phyloP scores from a whole-genome alignment of 1,140 invertebrate genomes.

The Plectus sambesii region DNA sequence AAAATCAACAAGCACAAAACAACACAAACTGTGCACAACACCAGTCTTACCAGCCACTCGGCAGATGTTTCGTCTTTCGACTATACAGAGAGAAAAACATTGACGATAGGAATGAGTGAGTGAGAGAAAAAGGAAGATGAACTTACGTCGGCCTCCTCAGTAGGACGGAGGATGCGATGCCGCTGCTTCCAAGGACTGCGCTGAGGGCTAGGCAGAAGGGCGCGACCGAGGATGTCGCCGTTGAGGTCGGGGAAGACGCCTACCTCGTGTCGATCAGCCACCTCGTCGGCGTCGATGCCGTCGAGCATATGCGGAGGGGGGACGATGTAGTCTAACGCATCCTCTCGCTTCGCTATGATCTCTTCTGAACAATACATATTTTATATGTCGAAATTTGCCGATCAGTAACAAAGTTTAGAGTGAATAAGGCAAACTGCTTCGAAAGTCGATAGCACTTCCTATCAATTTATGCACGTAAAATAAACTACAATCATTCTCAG shows the following conservation, averaged over 20 bases:
- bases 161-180: slow-evolving; percentile 17
- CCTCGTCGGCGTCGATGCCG: slow-evolving; percentile 12
- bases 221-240: slow-evolving; percentile 14
- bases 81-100: too few relatives aligned
- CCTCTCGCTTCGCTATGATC: slow-evolving; percentile 63
- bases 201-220: slow-evolving; percentile 15
- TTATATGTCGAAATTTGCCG: slow-evolving; percentile 58
- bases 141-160: slow-evolving; percentile 15
- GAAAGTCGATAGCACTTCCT: too few relatives aligned
- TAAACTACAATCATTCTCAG: slow-evolving; percentile 11
- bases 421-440: too few relatives aligned
- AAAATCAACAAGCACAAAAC: too few relatives aligned
- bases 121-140: too few relatives aligned
- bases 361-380: slow-evolving; percentile 63
- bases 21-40: too few relatives aligned
- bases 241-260: slow-evolving; percentile 21
- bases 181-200: slow-evolving; percentile 34
- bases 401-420: too few relatives aligned
- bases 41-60: too few relatives aligned
- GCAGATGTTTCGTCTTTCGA: too few relatives aligned
- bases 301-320: slow-evolving; percentile 25
- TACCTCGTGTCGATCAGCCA: neutral
- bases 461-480: too few relatives aligned
- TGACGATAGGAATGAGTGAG: too few relatives aligned
- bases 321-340: slow-evolving; percentile 51